Evolutionary conservation across 2,797 vertebrate genomes (phyloP).

Genomic region (Sebastes taczanowskii): DNA sequence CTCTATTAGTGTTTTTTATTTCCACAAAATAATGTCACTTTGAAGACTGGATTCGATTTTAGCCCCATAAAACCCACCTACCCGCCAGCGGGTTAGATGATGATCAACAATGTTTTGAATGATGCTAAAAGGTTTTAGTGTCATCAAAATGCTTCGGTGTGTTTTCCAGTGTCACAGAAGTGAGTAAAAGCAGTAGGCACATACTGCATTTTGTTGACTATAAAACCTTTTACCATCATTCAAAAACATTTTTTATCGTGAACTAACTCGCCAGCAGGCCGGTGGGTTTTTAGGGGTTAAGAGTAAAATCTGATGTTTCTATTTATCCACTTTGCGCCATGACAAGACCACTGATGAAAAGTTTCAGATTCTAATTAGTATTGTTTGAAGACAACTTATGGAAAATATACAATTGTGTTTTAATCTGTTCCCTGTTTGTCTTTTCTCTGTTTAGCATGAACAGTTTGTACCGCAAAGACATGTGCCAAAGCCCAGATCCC

Average conservation of each 20-base stretch:
- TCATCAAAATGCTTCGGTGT: too few species aligned
- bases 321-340: neutral
- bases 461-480: slow-evolving; percentile 77
- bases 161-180: too few species aligned
- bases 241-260: too few species aligned
- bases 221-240: too few species aligned
- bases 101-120: too few species aligned
- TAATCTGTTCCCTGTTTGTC: neutral
- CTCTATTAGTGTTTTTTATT: neutral
- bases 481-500: slow-evolving; percentile 77
- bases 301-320: neutral
- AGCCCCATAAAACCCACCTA: too few species aligned
- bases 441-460: slow-evolving; percentile 64
- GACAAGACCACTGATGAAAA: neutral
- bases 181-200: rapidly evolving
- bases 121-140: too few species aligned
- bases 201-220: too few species aligned
- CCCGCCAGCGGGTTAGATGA: too few species aligned
- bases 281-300: too few species aligned
- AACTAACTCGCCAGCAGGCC: too few species aligned
- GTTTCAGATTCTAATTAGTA: neutral
- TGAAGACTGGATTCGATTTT: neutral
- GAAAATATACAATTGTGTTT: neutral
- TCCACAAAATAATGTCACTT: neutral
- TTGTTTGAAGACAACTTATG: neutral